Evolutionary conservation across 2,797 vertebrate species (phyloP).

Genomic region (Lagocephalus sceleratus): DNA sequence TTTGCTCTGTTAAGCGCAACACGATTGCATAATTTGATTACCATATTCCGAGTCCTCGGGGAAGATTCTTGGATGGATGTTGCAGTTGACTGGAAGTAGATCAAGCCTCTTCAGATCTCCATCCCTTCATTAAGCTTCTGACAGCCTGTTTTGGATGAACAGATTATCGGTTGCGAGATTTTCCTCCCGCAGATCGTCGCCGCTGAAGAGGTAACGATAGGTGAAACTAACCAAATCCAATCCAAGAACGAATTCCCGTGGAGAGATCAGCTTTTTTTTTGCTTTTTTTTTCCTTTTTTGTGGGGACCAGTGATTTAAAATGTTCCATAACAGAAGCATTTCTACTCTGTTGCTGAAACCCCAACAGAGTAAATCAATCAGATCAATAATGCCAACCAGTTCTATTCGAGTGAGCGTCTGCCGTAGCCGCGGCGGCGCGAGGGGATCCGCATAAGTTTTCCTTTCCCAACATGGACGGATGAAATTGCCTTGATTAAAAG

Average conservation of each 20-base stretch:
- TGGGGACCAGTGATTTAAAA: slow-evolving; percentile 6
- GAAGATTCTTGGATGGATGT: slow-evolving; percentile 38
- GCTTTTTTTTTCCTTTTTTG: no score
- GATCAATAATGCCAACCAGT: background rate
- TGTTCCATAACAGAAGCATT: slow-evolving; percentile 8
- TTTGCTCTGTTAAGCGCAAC: slow-evolving; percentile 65
- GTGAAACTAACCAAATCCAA: background rate
- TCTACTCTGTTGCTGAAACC: background rate
- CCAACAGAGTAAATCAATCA: slow-evolving; percentile 7
- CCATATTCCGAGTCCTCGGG: slow-evolving; percentile 44
- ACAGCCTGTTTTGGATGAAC: slow-evolving; percentile 20
- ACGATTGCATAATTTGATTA: slow-evolving; percentile 67
- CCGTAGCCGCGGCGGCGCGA: no score
- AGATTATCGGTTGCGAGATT: slow-evolving; percentile 13
- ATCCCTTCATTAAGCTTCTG: slow-evolving; percentile 27
- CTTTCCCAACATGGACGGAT: no score
- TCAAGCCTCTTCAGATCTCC: slow-evolving; percentile 44
- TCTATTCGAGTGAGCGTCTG: no score
- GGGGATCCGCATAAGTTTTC: no score
- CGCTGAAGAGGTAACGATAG: slow-evolving; percentile 11
- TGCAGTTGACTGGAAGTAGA: slow-evolving; percentile 51
- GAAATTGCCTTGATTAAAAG: slow-evolving; percentile 63
- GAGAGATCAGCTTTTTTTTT: background rate
- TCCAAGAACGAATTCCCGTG: background rate
- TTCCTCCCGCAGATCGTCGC: background rate